phyloP scores from a whole-genome alignment of 2,797 vertebrate species.

The Pangasius sanitwongsei region DNA sequence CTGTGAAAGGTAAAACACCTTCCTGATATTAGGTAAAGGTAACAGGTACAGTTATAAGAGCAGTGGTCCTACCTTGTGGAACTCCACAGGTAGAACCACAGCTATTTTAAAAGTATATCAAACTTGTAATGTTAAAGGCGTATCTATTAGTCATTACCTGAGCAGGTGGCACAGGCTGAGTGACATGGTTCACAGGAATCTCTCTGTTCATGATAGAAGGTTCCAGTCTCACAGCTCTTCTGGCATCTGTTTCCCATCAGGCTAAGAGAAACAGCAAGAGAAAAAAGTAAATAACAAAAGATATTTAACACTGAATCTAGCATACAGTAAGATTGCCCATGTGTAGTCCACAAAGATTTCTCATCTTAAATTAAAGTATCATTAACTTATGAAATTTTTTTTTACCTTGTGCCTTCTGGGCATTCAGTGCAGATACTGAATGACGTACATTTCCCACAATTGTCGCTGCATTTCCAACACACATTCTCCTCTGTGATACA shows the following conservation, averaged over 20 bases:
- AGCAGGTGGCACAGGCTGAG: slow-evolving; percentile 87
- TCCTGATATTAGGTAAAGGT: not conserved
- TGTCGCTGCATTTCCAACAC: slow-evolving; percentile 90
- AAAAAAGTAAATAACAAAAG: not conserved
- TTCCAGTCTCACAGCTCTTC: slow-evolving; percentile 79
- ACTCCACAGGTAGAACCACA: not conserved
- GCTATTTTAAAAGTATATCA: not conserved
- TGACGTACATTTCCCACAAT: slow-evolving; percentile 88
- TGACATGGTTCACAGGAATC: slow-evolving; percentile 87
- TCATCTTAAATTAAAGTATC: not conserved
- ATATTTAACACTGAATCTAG: not conserved
- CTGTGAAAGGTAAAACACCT: not conserved
- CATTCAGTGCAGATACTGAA: slow-evolving; percentile 91
- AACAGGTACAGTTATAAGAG: not conserved
- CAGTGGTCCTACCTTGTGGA: not conserved
- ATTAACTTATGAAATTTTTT: slow-evolving; percentile 52
- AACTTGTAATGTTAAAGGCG: not conserved
- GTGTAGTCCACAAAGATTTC: not conserved
- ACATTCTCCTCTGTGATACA: slow-evolving; percentile 79
- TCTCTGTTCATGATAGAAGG: slow-evolving; percentile 77
- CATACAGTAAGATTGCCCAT: not conserved
- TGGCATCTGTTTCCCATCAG: slow-evolving; percentile 87
- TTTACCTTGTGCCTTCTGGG: slow-evolving; percentile 89
- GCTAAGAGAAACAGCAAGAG: slow-evolving; percentile 69
- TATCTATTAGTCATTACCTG: slow-evolving; percentile 75